A percentile compares a stretch with the other conserved stretches of the same genome.
These are phyloP conservation scores for Typhlichthys subterraneus DNA, from an alignment of 2,797 vertebrate genomes.

Conservation along the genomic window DNA sequence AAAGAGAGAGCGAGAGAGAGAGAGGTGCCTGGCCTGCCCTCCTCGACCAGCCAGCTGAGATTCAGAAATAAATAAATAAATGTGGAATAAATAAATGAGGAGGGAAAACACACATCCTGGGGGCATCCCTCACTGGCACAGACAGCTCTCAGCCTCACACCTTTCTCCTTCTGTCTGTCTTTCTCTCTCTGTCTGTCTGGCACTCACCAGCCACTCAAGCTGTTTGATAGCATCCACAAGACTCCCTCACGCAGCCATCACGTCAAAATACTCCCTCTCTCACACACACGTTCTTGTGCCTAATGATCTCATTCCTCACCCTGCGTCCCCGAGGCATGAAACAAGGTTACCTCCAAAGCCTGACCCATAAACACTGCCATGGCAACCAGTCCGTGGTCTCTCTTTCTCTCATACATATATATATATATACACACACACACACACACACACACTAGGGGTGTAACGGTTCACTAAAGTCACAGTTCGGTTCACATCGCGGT, in stretches of 20 bases:
- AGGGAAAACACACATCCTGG: constrained; percentile 71
- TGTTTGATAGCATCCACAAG: constrained; percentile 67
- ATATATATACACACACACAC: not conserved
- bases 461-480: too few species aligned
- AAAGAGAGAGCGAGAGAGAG: not conserved
- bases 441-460: not conserved
- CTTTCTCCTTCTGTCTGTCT: constrained; percentile 23
- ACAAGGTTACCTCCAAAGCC: constrained; percentile 65
- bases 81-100: constrained; percentile 73
- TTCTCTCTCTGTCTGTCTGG: constrained; percentile 14
- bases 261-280: not conserved
- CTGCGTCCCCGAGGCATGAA: constrained; percentile 65
- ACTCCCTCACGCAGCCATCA: constrained; percentile 30
- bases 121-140: constrained; percentile 71
- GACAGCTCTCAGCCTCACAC: constrained; percentile 29
- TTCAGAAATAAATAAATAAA: constrained; percentile 68
- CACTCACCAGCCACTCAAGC: constrained; percentile 65
- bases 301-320: constrained; percentile 75
- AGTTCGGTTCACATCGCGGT: too few species aligned
- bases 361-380: constrained; percentile 74
- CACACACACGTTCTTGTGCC: constrained; percentile 65
- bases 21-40: constrained; percentile 39
- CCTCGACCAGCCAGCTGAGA: constrained; percentile 55
- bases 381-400: constrained; percentile 61
- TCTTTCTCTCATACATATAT: not conserved